Evolutionary conservation across 2,113 vertebrate genomes (phyloP).

Genomic region (Choloepus hoffmanni): DNA sequence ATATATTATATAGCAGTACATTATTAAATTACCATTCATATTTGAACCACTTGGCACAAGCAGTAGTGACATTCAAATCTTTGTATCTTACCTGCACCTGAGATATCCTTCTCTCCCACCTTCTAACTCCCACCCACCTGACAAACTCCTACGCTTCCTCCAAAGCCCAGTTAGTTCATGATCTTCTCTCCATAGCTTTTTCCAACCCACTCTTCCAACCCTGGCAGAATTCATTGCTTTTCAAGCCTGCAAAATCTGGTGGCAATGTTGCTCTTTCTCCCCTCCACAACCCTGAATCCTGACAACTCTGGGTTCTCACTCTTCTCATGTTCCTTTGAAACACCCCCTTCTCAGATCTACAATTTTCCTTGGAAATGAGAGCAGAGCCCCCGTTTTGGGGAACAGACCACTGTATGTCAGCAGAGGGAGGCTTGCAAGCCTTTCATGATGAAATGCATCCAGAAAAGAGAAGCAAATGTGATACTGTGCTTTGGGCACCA

Average conservation of each 20-base stretch:
- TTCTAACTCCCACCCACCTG: neutral
- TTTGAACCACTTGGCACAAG: neutral
- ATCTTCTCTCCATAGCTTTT: neutral
- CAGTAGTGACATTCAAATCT: neutral
- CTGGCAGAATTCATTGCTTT: neutral
- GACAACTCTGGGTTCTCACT: neutral
- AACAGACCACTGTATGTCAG: neutral
- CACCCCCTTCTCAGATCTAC: neutral
- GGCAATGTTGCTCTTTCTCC: neutral
- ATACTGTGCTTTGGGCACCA: neutral
- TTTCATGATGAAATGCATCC: neutral
- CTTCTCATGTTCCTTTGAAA: neutral
- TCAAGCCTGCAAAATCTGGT: neutral
- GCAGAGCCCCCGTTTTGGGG: neutral
- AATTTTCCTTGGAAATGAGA: neutral
- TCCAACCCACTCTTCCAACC: neutral
- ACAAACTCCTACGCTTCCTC: neutral
- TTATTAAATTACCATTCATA: neutral
- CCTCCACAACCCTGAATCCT: neutral
- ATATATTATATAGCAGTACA: too few relatives aligned
- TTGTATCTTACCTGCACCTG: neutral
- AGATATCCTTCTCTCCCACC: neutral
- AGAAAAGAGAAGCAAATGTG: constrained; percentile 53
- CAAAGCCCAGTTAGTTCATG: neutral
- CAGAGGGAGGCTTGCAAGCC: neutral